Conservation (phyloP, 1,140 invertebrate species). For the Calliphora vicina region DNA sequence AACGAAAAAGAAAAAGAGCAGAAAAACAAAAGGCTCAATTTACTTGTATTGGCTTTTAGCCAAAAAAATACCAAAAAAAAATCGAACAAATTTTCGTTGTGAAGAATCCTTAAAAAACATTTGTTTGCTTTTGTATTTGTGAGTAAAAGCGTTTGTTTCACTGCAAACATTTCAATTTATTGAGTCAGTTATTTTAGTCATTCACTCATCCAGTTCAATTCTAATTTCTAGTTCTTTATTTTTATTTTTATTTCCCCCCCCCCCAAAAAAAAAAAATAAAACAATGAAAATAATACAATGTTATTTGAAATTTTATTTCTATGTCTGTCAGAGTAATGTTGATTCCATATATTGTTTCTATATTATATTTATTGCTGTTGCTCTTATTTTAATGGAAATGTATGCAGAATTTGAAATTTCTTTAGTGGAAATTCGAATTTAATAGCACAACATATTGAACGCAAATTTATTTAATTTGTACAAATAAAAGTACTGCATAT, state of each 20-base stretch:
- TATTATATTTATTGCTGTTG: background rate
- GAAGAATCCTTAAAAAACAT: background rate
- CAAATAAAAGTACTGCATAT: too few relatives aligned
- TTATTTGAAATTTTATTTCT: background rate
- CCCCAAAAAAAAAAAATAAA: background rate
- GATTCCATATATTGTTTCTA: background rate
- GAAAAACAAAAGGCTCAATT: constrained; percentile 21
- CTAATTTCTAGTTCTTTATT: background rate
- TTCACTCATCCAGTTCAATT: background rate
- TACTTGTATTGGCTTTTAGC: constrained; percentile 12
- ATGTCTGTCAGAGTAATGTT: background rate
- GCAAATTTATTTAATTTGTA: background rate
- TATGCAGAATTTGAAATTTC: background rate
- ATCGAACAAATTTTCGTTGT: background rate
- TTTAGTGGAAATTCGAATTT: background rate
- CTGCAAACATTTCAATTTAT: constrained; percentile 1
- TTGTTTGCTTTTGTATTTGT: background rate
- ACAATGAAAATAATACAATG: background rate
- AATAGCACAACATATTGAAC: background rate
- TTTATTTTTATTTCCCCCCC: background rate
- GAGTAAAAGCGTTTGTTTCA: background rate
- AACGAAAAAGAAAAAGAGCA: too few relatives aligned
- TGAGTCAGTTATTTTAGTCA: background rate
- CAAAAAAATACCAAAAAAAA: background rate
- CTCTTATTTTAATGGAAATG: background rate